A percentile compares a stretch with the other conserved stretches of the same genome.
These are phyloP conservation scores for Pipistrellus kuhlii DNA, from an alignment of 2,797 vertebrate genomes.

Conservation along the genomic window DNA sequence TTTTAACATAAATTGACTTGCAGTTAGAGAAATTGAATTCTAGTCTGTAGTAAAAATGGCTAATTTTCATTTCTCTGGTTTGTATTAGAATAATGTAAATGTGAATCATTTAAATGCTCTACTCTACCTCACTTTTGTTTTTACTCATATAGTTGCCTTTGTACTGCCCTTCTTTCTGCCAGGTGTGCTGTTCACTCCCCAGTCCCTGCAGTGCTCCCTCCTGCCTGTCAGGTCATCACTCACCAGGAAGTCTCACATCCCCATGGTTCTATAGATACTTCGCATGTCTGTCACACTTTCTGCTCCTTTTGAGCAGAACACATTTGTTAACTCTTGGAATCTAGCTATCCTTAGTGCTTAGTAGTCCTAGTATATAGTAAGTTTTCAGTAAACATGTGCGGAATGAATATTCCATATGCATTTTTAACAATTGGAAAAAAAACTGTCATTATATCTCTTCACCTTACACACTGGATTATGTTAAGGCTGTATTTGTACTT, in stretches of 20 bases:
- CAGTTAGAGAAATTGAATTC: constrained; percentile 65
- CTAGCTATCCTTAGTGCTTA: neutral
- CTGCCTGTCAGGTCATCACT: neutral
- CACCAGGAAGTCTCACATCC: neutral
- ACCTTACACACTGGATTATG: neutral
- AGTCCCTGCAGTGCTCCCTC: neutral
- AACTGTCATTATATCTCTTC: neutral
- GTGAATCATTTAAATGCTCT: constrained; percentile 24
- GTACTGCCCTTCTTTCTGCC: neutral
- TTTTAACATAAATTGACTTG: constrained; percentile 66
- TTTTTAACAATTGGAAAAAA: constrained; percentile 7
- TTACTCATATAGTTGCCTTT: neutral
- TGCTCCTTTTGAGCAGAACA: neutral
- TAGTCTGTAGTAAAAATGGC: neutral
- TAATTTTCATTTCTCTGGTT: constrained; percentile 53
- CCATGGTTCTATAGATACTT: neutral
- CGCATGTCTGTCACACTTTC: neutral
- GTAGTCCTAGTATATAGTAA: neutral
- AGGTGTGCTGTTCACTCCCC: neutral
- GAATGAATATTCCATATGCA: neutral
- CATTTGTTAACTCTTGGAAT: neutral
- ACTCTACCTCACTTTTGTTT: neutral
- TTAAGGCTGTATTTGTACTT: neutral
- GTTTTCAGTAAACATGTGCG: neutral
- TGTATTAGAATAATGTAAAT: constrained; percentile 27